Base-by-base conservation (phyloP, 2,888 invertebrate species). In the Drosophila lacicola region DNA sequence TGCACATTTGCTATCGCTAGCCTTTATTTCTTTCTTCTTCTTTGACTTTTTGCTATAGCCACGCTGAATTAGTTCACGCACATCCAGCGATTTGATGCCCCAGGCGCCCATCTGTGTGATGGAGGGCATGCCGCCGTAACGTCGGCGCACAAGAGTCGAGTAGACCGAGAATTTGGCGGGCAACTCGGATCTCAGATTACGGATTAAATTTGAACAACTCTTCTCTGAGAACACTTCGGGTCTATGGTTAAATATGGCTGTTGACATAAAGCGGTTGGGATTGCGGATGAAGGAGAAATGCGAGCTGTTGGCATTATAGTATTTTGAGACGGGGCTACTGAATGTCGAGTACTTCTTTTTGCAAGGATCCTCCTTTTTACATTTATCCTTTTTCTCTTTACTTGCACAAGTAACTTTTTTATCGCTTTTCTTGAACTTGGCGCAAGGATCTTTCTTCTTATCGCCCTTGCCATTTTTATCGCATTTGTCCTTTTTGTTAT, bases 281-380 rank as follows among this genome's bases (percentile, higher is more conserved):
- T 17, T 13, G 17, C 37, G 17, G 9, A 4, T 8, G 3, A 11
- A 29, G 4, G 33, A n/a, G 13, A 39, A 66, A 2, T 37, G 19
- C 1, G 42, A 17, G 5, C 17, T n/a, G 9, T 55, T 64, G 10
- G 49, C 8, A 39, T 34, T 29, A 11, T 54, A 50, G 6, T 37
- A 53, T 25, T 50, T 68, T 4, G 62, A 13, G 5, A 46, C 14
- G 9, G 53, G 75, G 13, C 37, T 65, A 3, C 55, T 2, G 4
- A 25, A 36, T 0, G 82, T 82, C 0, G 80, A 82, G 34, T 55
- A 79, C 9, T 75, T 76, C 21, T 82, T 80, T 13, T 75, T 70
- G 54, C 66, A 55, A 1, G 80, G 69, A 10, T 21, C 42, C 3
- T 70, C 19, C 10, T 42, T 19, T 3, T 13, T 13, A 2, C 17